Evolutionary conservation across 2,113 vertebrate species (phyloP).

Genomic region (Passer domesticus): DNA sequence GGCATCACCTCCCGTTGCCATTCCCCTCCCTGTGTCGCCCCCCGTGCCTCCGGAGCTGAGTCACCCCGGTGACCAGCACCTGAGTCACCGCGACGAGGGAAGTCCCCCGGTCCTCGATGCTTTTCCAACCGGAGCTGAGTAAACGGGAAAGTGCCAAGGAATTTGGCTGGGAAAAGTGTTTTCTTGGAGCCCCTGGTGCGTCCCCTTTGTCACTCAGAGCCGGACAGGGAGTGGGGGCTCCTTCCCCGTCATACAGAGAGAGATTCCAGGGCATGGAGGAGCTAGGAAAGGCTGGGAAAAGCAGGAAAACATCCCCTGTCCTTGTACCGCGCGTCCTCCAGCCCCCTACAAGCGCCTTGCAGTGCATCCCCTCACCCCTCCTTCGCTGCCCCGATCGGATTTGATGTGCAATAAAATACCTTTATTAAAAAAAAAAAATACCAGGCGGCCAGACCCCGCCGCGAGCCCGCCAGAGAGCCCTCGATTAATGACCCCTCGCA

Average conservation of each 20-base stretch:
- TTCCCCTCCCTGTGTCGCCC: neutral
- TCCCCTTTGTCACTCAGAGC: slow-evolving; percentile 19
- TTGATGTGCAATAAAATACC: neutral
- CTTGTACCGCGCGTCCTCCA: neutral
- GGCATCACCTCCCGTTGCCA: neutral
- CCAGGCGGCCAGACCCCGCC: neutral
- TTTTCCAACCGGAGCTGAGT: slow-evolving; percentile 61
- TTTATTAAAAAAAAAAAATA: slow-evolving; percentile 5
- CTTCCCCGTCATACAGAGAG: fast-evolving
- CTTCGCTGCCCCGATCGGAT: neutral
- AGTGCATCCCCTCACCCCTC: neutral
- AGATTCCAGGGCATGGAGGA: neutral
- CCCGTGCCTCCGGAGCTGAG: neutral
- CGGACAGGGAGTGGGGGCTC: neutral
- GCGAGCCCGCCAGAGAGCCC: neutral
- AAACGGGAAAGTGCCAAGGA: slow-evolving; percentile 44
- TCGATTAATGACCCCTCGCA: neutral
- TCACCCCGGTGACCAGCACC: slow-evolving; percentile 51
- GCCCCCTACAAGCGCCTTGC: neutral
- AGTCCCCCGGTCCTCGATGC: neutral
- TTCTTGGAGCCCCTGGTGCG: neutral
- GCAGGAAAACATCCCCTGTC: neutral
- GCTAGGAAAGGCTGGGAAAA: neutral
- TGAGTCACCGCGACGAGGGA: slow-evolving; percentile 53
- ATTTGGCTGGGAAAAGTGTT: slow-evolving; percentile 18